phyloP scores from a whole-genome alignment of 2,113 vertebrate species.

The Zosterops borbonicus region DNA sequence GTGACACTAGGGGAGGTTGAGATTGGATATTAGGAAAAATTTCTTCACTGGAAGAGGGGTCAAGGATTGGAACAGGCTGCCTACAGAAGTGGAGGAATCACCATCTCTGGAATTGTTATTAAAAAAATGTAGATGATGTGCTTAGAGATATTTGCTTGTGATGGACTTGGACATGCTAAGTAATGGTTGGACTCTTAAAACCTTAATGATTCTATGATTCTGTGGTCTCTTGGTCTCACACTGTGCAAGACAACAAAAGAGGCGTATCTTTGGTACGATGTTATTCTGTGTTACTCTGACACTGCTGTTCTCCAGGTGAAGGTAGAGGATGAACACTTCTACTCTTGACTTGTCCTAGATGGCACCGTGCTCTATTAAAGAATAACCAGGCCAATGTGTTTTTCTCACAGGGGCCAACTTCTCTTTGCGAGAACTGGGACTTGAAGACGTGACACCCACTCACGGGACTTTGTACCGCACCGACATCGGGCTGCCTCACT shows the following conservation, averaged over 20 bases:
- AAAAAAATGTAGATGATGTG: neutral
- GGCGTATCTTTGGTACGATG: neutral
- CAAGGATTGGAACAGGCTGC: neutral
- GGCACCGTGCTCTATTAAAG: neutral
- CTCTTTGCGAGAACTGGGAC: conserved; percentile 88
- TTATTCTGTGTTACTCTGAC: neutral
- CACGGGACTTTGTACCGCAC: conserved; percentile 87
- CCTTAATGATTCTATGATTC: neutral
- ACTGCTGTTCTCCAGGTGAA: neutral
- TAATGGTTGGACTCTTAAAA: neutral
- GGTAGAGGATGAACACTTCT: accelerated
- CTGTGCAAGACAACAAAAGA: neutral
- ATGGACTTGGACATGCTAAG: neutral
- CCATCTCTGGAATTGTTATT: accelerated
- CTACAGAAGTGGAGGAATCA: neutral
- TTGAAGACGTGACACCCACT: conserved; percentile 83
- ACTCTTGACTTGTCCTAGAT: neutral
- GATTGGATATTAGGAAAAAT: neutral
- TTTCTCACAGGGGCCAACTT: conserved; percentile 84
- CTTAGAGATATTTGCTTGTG: neutral
- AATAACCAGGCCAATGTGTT: neutral
- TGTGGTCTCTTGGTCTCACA: neutral
- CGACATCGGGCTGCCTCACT: conserved; percentile 87
- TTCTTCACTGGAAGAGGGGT: neutral
- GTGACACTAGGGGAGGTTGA: neutral